Evolutionary conservation across 2,888 invertebrate species (phyloP).

Genomic region (Cylloceria caligata): DNA sequence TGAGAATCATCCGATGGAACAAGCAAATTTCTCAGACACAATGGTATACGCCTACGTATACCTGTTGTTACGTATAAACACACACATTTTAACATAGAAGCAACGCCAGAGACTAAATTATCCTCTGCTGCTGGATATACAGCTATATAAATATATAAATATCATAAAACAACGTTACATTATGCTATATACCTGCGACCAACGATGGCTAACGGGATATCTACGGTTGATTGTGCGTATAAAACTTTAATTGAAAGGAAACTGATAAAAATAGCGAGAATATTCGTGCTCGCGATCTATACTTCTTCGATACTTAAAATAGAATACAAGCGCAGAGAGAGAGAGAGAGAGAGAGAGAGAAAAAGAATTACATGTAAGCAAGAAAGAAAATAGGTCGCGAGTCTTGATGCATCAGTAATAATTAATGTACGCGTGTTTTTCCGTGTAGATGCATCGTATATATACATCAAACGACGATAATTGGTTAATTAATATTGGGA

Average conservation of each 20-base stretch:
- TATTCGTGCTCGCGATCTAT: conserved; percentile 20
- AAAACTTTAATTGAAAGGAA: not conserved
- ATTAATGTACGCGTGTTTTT: not conserved
- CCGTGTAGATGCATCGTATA: not conserved
- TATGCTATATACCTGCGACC: too few relatives aligned
- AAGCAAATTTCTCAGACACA: not conserved
- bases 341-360: conserved; percentile 4
- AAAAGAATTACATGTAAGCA: conserved; percentile 21
- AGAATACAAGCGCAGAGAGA: conserved; percentile 26
- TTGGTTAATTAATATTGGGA: too few relatives aligned
- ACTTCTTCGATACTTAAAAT: conserved; percentile 40
- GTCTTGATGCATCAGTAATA: conserved; percentile 16
- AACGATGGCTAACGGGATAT: too few relatives aligned
- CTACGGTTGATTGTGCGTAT: too few relatives aligned
- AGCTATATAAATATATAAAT: too few relatives aligned
- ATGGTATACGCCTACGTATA: not conserved
- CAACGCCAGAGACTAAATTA: too few relatives aligned
- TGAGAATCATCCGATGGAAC: not conserved
- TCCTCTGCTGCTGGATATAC: too few relatives aligned
- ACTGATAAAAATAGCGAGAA: not conserved
- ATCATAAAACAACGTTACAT: too few relatives aligned
- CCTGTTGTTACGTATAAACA: not conserved
- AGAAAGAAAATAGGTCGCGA: conserved; percentile 27
- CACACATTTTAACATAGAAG: too few relatives aligned
- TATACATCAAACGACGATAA: too few relatives aligned